These are phyloP conservation scores for Atopsyche davidsoni DNA, from an alignment of 1,140 invertebrate genomes.

Conservation along the genomic window DNA sequence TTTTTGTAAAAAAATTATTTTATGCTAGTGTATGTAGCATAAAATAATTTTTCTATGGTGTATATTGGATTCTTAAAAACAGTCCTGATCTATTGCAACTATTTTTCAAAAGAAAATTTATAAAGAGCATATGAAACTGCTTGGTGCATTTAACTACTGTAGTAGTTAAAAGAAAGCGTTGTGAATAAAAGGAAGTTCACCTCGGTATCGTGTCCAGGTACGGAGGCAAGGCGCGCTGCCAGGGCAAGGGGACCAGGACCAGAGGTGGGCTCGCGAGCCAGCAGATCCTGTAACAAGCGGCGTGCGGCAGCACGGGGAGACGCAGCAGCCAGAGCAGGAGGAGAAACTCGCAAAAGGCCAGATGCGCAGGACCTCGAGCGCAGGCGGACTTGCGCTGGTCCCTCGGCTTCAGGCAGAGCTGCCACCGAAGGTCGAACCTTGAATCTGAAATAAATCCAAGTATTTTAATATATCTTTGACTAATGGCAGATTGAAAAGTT, in stretches of 20 bases:
- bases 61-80: no score
- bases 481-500: slow-evolving; percentile 8
- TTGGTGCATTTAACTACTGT: background rate
- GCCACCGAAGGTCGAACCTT: slow-evolving; percentile 30
- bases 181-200: no score
- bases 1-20: no score
- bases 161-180: no score
- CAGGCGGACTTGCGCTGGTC: slow-evolving; percentile 24
- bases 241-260: slow-evolving; percentile 32
- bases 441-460: slow-evolving; percentile 32
- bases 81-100: no score
- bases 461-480: background rate
- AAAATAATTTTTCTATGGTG: no score
- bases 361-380: slow-evolving; percentile 30
- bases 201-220: slow-evolving; percentile 23
- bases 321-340: slow-evolving; percentile 5
- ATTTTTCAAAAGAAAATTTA: background rate
- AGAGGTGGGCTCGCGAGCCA: no score
- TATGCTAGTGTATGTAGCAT: no score
- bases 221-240: slow-evolving; percentile 28
- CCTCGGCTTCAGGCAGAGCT: slow-evolving; percentile 25
- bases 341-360: slow-evolving; percentile 15
- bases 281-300: slow-evolving; percentile 16
- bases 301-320: slow-evolving; percentile 33
- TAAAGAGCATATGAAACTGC: background rate